These are phyloP conservation scores for Chesias legatella DNA, from an alignment of 2,888 invertebrate species.

Conservation along the genomic window DNA sequence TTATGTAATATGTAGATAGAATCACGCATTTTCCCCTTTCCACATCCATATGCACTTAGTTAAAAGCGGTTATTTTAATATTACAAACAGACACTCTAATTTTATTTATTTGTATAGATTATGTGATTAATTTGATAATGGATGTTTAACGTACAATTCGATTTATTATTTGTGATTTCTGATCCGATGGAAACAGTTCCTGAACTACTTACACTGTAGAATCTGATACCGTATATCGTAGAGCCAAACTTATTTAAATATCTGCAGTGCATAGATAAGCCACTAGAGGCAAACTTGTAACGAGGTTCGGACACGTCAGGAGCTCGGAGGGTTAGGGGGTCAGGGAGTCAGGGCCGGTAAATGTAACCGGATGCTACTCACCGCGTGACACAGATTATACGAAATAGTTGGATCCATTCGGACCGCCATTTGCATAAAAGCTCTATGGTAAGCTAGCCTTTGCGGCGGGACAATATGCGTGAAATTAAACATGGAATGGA, in stretches of 20 bases:
- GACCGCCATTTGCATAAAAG: constrained; percentile 14
- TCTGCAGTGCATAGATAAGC: constrained; percentile 11
- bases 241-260: constrained; percentile 4
- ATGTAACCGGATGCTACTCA: constrained; percentile 15
- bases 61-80: too few relatives aligned
- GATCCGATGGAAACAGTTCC: too few relatives aligned
- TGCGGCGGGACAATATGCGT: constrained; percentile 7
- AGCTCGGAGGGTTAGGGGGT: not conserved
- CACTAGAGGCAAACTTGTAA: constrained; percentile 12
- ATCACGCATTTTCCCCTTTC: too few relatives aligned
- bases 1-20: too few relatives aligned
- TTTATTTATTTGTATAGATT: too few relatives aligned
- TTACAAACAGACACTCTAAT: too few relatives aligned
- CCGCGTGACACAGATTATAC: constrained; percentile 13
- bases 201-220: too few relatives aligned
- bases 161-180: too few relatives aligned
- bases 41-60: too few relatives aligned
- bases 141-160: too few relatives aligned
- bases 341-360: not conserved
- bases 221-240: too few relatives aligned
- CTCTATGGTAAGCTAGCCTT: constrained; percentile 6
- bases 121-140: too few relatives aligned
- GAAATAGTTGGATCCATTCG: constrained; percentile 7
- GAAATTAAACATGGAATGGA: constrained; percentile 14
- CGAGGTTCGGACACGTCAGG: constrained; percentile 8